Conservation (phyloP, 2,888 invertebrate species). For the Poecilobothrus nobilitatus region DNA sequence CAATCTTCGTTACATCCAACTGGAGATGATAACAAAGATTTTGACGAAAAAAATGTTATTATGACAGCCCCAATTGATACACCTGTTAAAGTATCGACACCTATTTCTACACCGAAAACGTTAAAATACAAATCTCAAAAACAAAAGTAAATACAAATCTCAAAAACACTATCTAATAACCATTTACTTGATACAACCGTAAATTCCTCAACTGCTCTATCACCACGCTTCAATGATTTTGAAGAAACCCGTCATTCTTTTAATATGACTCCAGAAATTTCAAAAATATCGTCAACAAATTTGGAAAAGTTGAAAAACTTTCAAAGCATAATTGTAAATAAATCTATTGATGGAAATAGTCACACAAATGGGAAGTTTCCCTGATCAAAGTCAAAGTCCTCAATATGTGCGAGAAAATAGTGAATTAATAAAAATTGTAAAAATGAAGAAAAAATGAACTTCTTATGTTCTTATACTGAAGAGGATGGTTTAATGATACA, state of each 20-base stretch:
- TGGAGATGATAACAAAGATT: slow-evolving; percentile 3
- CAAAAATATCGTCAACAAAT: neutral
- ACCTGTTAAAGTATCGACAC: slow-evolving; percentile 25
- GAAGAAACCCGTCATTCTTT: slow-evolving; percentile 39
- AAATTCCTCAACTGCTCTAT: neutral
- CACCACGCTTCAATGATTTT: slow-evolving; percentile 25
- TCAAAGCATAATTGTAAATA: slow-evolving; percentile 5
- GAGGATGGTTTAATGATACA: slow-evolving; percentile 96
- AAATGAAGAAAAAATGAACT: slow-evolving; percentile 85
- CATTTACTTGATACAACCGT: slow-evolving; percentile 18
- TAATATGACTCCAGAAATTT: slow-evolving; percentile 33
- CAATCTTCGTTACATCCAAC: slow-evolving; percentile 8
- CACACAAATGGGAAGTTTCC: slow-evolving; percentile 22
- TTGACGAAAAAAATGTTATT: neutral
- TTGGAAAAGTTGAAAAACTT: slow-evolving; percentile 18
- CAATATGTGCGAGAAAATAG: slow-evolving; percentile 43
- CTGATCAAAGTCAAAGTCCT: slow-evolving; percentile 26
- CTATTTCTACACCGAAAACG: slow-evolving; percentile 43
- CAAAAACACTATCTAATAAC: neutral
- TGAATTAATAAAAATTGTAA: slow-evolving; percentile 68
- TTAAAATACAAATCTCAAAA: slow-evolving; percentile 25
- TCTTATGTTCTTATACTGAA: slow-evolving; percentile 78
- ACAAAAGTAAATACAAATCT: slow-evolving; percentile 31
- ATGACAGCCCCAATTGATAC: neutral
- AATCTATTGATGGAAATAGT: slow-evolving; percentile 23